Percentiles rank a stretch among this genome's conserved stretches.
These are phyloP conservation scores for Huso huso DNA, from an alignment of 2,797 vertebrate genomes.

Conservation along the genomic window DNA sequence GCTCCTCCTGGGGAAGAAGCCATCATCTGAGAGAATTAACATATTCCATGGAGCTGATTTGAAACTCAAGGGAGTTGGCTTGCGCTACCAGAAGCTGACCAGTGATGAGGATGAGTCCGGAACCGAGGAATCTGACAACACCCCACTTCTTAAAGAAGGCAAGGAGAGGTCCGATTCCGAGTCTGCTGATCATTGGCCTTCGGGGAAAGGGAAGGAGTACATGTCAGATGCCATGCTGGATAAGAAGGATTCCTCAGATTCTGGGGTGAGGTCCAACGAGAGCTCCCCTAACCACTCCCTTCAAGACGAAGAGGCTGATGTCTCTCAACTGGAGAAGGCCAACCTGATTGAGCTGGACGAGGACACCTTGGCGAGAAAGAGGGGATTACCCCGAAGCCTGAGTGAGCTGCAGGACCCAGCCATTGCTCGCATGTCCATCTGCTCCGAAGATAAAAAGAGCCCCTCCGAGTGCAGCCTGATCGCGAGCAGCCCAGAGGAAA, in stretches of 20 bases:
- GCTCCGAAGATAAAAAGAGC: conserved; percentile 52
- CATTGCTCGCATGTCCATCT: conserved; percentile 90
- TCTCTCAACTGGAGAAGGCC: conserved; percentile 73
- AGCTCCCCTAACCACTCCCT: conserved; percentile 94
- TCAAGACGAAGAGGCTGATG: conserved; percentile 80
- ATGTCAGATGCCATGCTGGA: conserved; percentile 83
- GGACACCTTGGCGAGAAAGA: conserved; percentile 55
- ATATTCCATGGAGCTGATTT: conserved; percentile 83
- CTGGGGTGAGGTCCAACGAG: conserved; percentile 84
- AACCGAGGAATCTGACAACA: conserved; percentile 82
- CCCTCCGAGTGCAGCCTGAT: conserved; percentile 70
- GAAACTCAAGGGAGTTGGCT: conserved; percentile 73
- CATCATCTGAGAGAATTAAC: conserved; percentile 63
- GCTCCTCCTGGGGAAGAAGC: conserved; percentile 65
- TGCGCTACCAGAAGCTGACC: conserved; percentile 87
- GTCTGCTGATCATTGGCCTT: conserved; percentile 59
- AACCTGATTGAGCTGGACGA: conserved; percentile 87
- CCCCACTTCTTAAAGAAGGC: conserved; percentile 75
- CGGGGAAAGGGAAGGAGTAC: conserved; percentile 85
- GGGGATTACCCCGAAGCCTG: conserved; percentile 75
- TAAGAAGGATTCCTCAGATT: conserved; percentile 96
- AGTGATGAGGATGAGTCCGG: conserved; percentile 90
- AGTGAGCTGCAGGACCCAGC: conserved; percentile 79
- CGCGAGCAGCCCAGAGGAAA: conserved; percentile 89
- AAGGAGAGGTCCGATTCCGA: conserved; percentile 41